Percentiles rank a stretch among this genome's conserved stretches.
phyloP scores from a whole-genome alignment of 1,140 invertebrate genomes.

The Nasonia giraulti region DNA sequence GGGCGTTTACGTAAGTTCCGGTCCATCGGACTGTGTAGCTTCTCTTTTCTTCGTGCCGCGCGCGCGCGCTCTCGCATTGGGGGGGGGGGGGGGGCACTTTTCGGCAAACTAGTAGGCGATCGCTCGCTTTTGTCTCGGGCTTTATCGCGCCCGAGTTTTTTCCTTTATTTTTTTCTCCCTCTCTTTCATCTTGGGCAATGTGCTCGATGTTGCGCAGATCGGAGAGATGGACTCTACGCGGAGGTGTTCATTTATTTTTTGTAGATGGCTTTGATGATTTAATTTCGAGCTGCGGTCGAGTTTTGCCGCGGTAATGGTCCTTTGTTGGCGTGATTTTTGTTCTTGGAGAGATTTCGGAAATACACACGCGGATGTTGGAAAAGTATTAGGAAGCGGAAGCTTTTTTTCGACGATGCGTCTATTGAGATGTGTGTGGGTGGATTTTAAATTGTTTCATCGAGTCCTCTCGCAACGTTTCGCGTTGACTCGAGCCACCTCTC shows the following conservation, averaged over 20 bases:
- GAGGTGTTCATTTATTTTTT: conserved; percentile 25
- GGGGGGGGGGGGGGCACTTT: background rate
- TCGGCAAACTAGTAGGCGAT: conserved; percentile 6
- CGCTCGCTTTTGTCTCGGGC: conserved; percentile 7
- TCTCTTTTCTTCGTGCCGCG: background rate
- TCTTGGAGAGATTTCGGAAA: background rate
- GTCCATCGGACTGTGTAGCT: conserved; percentile 17
- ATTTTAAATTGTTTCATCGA: too few relatives aligned
- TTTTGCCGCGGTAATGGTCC: background rate
- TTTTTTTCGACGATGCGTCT: too few relatives aligned
- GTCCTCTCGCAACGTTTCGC: too few relatives aligned
- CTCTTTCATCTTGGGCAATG: background rate
- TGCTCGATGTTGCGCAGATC: background rate
- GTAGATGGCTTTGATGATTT: conserved; percentile 8
- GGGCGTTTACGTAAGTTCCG: conserved; percentile 9
- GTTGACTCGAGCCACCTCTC: too few relatives aligned
- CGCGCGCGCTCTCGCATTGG: background rate
- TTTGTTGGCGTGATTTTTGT: background rate
- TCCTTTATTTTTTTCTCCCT: background rate
- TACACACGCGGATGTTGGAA: background rate
- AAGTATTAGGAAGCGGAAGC: too few relatives aligned
- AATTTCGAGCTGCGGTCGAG: background rate
- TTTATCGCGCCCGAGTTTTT: conserved; percentile 17
- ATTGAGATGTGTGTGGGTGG: too few relatives aligned
- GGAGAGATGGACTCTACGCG: conserved; percentile 2